Evolutionary conservation across 1,140 invertebrate genomes (phyloP).

Genomic region (Eumaeus atala): DNA sequence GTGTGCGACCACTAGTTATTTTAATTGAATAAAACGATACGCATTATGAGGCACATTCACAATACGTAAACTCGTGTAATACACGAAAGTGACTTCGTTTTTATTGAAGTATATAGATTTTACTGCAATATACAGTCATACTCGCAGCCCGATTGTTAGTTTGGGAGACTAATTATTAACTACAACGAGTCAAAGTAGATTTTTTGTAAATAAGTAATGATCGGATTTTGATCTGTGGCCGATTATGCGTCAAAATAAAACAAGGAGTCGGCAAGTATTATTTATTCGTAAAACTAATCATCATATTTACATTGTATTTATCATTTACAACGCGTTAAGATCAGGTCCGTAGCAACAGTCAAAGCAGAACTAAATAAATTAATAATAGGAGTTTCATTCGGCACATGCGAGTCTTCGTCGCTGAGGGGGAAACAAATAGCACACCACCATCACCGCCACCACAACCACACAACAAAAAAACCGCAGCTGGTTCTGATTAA

Average conservation of each 20-base stretch:
- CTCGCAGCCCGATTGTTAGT: no score
- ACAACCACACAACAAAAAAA: background rate
- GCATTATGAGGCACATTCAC: no score
- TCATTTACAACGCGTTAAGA: conserved; percentile 57
- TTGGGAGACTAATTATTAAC: no score
- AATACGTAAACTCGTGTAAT: no score
- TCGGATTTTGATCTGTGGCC: no score
- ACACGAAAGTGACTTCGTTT: no score
- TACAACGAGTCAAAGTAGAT: no score
- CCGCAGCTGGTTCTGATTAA: background rate
- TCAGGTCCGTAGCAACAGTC: conserved; percentile 70
- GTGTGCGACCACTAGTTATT: no score
- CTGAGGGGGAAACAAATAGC: background rate
- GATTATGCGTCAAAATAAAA: conserved; percentile 28
- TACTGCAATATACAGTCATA: no score
- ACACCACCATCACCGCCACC: background rate
- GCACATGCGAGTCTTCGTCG: conserved; percentile 37
- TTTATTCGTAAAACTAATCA: conserved; percentile 54
- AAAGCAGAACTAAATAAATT: conserved; percentile 68
- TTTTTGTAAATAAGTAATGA: no score
- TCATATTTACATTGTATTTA: conserved; percentile 65
- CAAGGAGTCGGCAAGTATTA: conserved; percentile 47
- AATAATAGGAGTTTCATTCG: conserved; percentile 43
- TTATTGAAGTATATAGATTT: no score
- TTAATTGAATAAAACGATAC: no score